phyloP scores from a whole-genome alignment of 1,140 invertebrate species.

The Lithobius niger region DNA sequence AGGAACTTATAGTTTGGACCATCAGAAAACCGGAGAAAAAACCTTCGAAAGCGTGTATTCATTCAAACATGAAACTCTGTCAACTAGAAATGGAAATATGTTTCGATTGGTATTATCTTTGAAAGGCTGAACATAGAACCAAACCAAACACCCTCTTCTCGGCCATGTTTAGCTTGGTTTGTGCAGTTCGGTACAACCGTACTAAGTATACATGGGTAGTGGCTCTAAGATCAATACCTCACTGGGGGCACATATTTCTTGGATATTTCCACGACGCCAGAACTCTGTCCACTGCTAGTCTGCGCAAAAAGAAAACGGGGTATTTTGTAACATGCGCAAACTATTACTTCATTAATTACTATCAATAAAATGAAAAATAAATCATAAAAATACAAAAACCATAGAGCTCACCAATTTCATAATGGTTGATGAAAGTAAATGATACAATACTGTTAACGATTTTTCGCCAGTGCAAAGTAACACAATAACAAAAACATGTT shows the following conservation, averaged over 20 bases:
- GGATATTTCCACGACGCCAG: background rate
- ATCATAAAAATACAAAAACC: background rate
- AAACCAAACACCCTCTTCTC: no score
- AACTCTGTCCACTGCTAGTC: background rate
- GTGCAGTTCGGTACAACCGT: no score
- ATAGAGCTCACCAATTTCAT: background rate
- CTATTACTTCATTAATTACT: background rate
- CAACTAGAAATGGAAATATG: background rate
- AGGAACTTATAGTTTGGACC: no score
- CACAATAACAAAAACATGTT: no score
- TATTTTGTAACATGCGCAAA: background rate
- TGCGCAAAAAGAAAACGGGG: background rate
- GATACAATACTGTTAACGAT: no score
- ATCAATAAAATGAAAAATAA: background rate
- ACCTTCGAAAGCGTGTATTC: no score
- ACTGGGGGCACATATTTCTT: conserved; percentile 7
- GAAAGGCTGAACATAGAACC: background rate
- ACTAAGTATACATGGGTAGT: background rate
- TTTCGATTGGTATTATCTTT: background rate
- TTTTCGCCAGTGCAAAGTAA: no score
- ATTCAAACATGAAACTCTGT: background rate
- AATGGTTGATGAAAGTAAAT: background rate
- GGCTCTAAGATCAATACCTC: background rate
- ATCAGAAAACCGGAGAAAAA: no score
- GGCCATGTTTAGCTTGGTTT: no score